Evolutionary conservation across 2,888 invertebrate species (phyloP).

Genomic region (Cerceris ruficornis): DNA sequence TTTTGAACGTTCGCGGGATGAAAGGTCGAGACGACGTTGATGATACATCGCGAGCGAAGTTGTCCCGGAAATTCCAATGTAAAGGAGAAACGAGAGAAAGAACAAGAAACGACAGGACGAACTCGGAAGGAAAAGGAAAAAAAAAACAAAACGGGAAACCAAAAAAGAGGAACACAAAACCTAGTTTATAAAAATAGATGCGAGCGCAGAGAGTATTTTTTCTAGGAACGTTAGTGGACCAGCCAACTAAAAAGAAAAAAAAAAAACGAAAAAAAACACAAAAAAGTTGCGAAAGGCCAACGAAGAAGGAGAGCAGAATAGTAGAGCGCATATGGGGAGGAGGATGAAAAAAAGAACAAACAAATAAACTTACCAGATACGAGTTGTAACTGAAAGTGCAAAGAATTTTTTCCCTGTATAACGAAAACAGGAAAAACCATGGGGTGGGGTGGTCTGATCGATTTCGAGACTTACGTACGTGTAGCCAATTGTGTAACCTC

Average conservation of each 20-base stretch:
- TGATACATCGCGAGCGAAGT: too few species aligned
- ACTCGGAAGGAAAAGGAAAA: not conserved
- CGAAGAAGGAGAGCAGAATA: constrained; percentile 23
- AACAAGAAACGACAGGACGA: not conserved
- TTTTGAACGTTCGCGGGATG: too few species aligned
- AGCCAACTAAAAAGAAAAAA: constrained; percentile 53
- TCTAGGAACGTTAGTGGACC: constrained; percentile 67
- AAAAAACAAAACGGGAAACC: constrained; percentile 35
- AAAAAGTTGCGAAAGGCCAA: constrained; percentile 34
- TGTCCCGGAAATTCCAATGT: too few species aligned
- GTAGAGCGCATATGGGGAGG: constrained; percentile 11
- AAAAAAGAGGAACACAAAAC: constrained; percentile 35
- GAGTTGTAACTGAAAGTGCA: constrained; percentile 3
- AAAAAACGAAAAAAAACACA: constrained; percentile 37
- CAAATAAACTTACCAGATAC: constrained; percentile 8
- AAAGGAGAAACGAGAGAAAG: constrained; percentile 12
- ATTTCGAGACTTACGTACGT: not conserved
- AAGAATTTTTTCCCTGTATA: constrained; percentile 16
- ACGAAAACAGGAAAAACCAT: not conserved
- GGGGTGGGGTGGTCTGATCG: not conserved
- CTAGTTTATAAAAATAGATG: constrained; percentile 53
- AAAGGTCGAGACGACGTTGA: too few species aligned
- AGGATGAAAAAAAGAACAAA: constrained; percentile 9
- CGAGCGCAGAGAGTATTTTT: constrained; percentile 58
- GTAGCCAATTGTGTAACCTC: constrained; percentile 38